Evolutionary conservation across 2,113 vertebrate genomes (phyloP).

Genomic region (Myotis yumanensis): DNA sequence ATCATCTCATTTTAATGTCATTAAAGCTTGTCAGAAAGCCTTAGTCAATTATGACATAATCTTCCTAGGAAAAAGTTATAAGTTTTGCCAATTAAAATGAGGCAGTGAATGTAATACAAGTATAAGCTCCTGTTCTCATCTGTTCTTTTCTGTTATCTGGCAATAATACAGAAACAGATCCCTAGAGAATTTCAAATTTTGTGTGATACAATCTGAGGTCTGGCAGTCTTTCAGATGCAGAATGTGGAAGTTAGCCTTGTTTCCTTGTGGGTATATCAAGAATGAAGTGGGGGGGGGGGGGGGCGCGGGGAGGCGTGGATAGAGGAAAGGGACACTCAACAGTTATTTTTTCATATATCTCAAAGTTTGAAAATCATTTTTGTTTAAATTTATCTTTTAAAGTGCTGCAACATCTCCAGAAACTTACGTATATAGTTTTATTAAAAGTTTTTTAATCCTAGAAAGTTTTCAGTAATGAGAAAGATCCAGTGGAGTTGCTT

Average conservation of each 20-base stretch:
- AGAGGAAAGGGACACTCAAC: background rate
- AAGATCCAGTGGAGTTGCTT: background rate
- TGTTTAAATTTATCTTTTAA: background rate
- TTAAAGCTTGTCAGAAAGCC: conserved; percentile 11
- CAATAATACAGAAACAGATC: conserved; percentile 24
- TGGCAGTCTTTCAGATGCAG: background rate
- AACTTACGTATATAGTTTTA: background rate
- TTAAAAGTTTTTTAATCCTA: background rate
- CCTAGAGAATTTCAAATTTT: conserved; percentile 20
- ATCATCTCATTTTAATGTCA: background rate
- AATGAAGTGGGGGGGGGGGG: background rate
- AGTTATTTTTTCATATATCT: background rate
- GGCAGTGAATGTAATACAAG: background rate
- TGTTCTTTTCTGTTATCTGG: background rate
- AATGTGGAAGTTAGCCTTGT: background rate
- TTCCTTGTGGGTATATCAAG: background rate
- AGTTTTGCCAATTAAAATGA: conserved; percentile 42
- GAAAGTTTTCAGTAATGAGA: background rate
- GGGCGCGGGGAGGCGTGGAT: accelerated
- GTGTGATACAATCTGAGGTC: background rate
- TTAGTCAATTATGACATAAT: background rate
- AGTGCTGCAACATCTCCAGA: background rate
- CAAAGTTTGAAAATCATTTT: background rate
- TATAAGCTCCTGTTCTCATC: background rate
- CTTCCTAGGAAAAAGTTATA: background rate